Percentiles rank a stretch among this genome's conserved stretches.
These are phyloP conservation scores for Heteropelma amictum DNA, from an alignment of 2,888 invertebrate genomes.

Conservation along the genomic window DNA sequence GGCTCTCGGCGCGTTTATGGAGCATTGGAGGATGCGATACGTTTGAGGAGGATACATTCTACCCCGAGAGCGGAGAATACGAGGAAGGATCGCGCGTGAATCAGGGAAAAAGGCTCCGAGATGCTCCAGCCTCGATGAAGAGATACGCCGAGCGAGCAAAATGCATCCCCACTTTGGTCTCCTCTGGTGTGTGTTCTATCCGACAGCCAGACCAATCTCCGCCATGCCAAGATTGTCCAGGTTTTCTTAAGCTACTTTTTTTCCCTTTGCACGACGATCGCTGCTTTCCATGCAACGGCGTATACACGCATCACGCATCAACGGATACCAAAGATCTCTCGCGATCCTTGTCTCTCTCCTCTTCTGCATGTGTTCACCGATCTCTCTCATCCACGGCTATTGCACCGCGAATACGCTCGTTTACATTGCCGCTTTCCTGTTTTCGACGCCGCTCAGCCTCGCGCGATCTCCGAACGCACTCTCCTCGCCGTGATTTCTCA, in stretches of 20 bases:
- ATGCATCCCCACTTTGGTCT: not conserved
- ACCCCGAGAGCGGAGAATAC: not conserved
- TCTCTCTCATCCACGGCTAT: not conserved
- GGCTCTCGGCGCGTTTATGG: too few relatives aligned
- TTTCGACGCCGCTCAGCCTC: constrained; percentile 6
- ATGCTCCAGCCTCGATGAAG: not conserved
- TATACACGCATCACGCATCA: constrained; percentile 36
- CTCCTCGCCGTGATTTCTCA: constrained; percentile 9
- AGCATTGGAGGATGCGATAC: too few relatives aligned
- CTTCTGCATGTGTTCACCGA: not conserved
- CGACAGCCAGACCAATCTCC: not conserved
- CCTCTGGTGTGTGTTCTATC: not conserved
- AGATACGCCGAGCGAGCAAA: not conserved
- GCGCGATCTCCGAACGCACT: not conserved
- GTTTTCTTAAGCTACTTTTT: not conserved
- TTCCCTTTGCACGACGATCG: not conserved
- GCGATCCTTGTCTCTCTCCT: not conserved
- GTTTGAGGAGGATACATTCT: too few relatives aligned
- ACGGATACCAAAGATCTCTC: constrained; percentile 6
- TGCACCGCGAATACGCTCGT: constrained; percentile 12
- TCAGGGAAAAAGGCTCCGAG: not conserved
- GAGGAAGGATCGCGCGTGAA: not conserved
- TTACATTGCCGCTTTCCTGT: constrained; percentile 31
- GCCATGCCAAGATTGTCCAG: not conserved
- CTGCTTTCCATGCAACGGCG: constrained; percentile 28